Evolutionary conservation across 1,140 invertebrate species (phyloP).

Genomic region (Cyclargus thomasi): DNA sequence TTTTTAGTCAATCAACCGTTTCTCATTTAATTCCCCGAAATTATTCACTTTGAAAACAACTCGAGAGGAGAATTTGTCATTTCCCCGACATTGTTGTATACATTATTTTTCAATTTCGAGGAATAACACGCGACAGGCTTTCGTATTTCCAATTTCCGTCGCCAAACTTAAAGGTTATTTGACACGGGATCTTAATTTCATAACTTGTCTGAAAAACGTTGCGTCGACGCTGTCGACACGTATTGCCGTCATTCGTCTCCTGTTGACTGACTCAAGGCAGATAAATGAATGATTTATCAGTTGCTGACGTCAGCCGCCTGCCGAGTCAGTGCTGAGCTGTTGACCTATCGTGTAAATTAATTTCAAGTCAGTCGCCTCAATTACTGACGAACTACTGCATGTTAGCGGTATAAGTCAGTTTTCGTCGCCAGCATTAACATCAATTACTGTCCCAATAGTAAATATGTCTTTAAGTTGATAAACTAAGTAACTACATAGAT

Average conservation of each 20-base stretch:
- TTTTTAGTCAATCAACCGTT: too few relatives aligned
- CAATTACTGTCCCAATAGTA: too few relatives aligned
- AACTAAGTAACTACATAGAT: too few relatives aligned
- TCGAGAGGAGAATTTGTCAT: not conserved
- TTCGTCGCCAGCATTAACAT: too few relatives aligned
- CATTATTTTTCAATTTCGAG: not conserved
- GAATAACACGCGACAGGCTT: not conserved
- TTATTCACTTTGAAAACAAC: not conserved
- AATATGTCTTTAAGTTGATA: too few relatives aligned
- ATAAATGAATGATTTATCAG: too few relatives aligned
- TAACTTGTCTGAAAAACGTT: conserved; percentile 22
- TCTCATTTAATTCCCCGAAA: not conserved
- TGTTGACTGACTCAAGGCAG: conserved; percentile 17
- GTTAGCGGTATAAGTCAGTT: too few relatives aligned
- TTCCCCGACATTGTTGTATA: not conserved
- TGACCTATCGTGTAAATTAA: too few relatives aligned
- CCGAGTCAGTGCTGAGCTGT: too few relatives aligned
- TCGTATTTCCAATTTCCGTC: conserved; percentile 15
- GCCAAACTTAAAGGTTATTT: conserved; percentile 2
- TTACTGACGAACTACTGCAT: too few relatives aligned
- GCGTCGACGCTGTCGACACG: conserved; percentile 23
- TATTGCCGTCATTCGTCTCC: conserved; percentile 34
- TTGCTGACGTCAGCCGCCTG: too few relatives aligned
- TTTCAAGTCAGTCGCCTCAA: too few relatives aligned
- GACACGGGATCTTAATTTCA: conserved; percentile 27